Percentiles rank a stretch among this genome's conserved stretches.
Conservation (phyloP, 2,888 invertebrate genomes). For the Erebia ligea region DNA sequence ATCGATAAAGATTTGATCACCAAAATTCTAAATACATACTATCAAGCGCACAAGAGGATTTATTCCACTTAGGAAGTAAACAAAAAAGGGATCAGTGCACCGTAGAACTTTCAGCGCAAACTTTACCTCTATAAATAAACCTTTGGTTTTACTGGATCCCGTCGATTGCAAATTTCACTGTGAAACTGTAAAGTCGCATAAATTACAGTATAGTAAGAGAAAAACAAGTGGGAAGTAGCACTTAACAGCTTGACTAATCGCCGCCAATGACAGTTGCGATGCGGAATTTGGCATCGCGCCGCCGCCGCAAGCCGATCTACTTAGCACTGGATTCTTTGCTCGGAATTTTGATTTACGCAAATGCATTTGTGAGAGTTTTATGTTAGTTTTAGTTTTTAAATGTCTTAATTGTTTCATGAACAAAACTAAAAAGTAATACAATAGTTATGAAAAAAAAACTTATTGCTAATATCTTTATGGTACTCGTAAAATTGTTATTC, state of each 20-base stretch:
- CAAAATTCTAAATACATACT: background rate
- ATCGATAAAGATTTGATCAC: background rate
- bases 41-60: slow-evolving; percentile 37
- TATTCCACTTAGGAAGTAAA: slow-evolving; percentile 43
- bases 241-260: slow-evolving; percentile 81
- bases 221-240: slow-evolving; percentile 81
- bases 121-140: slow-evolving; percentile 79
- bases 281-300: slow-evolving; percentile 42
- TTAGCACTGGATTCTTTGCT: slow-evolving; percentile 32
- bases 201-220: slow-evolving; percentile 78
- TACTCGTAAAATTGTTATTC: too few species aligned
- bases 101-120: slow-evolving; percentile 76
- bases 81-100: slow-evolving; percentile 70
- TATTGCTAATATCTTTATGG: too few species aligned
- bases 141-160: slow-evolving; percentile 78
- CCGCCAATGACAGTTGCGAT: slow-evolving; percentile 71
- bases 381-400: too few species aligned
- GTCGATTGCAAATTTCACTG: slow-evolving; percentile 79
- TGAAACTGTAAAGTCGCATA: slow-evolving; percentile 80
- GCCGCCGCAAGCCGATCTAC: slow-evolving; percentile 57
- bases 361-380: slow-evolving; percentile 32
- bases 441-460: too few species aligned
- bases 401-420: too few species aligned
- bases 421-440: too few species aligned
- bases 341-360: slow-evolving; percentile 42